Base-by-base conservation (phyloP, 2,113 vertebrate species). In the Cynocephalus volans region DNA sequence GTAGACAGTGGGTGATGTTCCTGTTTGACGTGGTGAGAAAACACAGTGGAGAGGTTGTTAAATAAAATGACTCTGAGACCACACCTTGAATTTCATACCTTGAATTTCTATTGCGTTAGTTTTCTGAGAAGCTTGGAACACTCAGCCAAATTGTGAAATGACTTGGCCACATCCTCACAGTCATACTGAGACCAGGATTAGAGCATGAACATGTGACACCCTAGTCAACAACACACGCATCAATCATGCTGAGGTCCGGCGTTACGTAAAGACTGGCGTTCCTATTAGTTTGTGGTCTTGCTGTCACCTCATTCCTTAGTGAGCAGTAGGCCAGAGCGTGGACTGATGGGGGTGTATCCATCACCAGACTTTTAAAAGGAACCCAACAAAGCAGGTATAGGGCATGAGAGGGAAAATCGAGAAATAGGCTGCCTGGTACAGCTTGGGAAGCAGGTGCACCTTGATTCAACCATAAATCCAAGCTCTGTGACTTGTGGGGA, bases 91-190 rank as follows among this genome's bases (percentile, higher is more conserved):
- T 93, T 96, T 97, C 97, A 62, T 97, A 98, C 97, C 95, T 95
- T 95, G 97, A 98, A 98, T 95, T 96, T 97, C 85, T 95, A 72
- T 88, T 88, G 93, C n/a, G 96, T 97, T 6, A 52, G 54, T 90
- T 97, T 98, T 98, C 97, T 96, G 96, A 98, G 98, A 98, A 98
- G 79, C 72, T 33, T 88, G 90, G 97, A 98, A 97, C 97, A 10
- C 90, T 93, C 90, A 90, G 88, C 85, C 85, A 36, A 73, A 58
- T 95, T 96, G 94, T 80, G 94, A 98, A 98, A 98, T 98, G 98
- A 98, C 93, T 98, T 88, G 97, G 97, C 95, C 81, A 23, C 50
- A 0, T 82, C 82, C 67, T 69, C 70, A 81, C 62, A 98, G 96
- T 98, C 98, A 98, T 96, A 90, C 56, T 64, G 94, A 97, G 97